A percentile compares a stretch with the other conserved stretches of the same genome.
Conservation (phyloP, 2,113 vertebrate genomes). For the Spea multiplicata region DNA sequence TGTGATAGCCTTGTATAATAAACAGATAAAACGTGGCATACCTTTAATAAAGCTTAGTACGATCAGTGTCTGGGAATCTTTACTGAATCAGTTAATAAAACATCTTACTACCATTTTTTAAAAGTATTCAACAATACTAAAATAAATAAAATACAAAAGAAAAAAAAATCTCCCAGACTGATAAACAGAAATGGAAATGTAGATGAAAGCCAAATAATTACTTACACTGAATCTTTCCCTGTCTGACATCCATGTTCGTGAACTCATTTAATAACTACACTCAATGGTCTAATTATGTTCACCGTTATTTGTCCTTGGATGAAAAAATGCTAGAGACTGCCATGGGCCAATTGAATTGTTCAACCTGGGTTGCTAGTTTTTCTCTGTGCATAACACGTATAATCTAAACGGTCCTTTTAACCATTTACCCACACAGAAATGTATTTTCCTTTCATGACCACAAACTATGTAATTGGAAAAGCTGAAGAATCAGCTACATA, state of each 20-base stretch:
- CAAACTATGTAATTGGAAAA: no score
- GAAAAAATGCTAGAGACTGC: constrained; percentile 5
- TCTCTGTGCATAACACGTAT: not conserved
- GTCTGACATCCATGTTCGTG: constrained; percentile 9
- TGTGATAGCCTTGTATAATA: no score
- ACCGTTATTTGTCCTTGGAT: constrained; percentile 15
- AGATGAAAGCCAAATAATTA: constrained; percentile 27
- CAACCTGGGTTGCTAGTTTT: not conserved
- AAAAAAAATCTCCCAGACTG: not conserved
- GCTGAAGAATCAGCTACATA: no score
- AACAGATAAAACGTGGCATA: no score
- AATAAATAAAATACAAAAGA: not conserved
- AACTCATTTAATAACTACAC: constrained; percentile 18
- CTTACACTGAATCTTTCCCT: constrained; percentile 19
- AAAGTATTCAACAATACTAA: no score
- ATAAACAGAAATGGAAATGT: constrained; percentile 8
- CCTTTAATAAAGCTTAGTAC: no score
- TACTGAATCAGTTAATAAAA: no score
- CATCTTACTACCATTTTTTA: no score
- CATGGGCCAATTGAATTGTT: constrained; percentile 12
- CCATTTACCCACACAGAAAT: no score
- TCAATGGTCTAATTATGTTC: constrained; percentile 23
- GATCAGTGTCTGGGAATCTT: no score
- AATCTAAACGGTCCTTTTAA: not conserved
- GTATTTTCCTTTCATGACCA: no score